Conservation (phyloP, 1,140 invertebrate species). For the Ceratosolen fusciceps region DNA sequence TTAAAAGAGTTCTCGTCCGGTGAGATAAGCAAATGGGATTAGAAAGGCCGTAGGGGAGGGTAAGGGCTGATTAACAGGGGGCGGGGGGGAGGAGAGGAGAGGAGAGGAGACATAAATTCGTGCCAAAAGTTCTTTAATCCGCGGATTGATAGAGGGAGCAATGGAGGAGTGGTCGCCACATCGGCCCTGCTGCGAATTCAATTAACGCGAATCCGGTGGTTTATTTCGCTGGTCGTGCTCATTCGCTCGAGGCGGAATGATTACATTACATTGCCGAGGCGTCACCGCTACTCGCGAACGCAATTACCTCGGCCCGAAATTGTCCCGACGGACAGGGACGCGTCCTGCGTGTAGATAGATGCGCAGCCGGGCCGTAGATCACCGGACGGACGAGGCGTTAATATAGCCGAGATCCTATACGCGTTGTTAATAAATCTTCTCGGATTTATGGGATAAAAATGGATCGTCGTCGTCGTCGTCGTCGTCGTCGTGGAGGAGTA, state of each 20-base stretch:
- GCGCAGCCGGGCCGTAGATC: not conserved
- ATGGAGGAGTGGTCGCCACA: not conserved
- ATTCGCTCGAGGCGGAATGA: constrained; percentile 16
- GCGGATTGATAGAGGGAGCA: not conserved
- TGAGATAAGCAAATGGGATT: no score
- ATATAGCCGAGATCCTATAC: no score
- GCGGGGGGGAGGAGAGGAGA: no score
- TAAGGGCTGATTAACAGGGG: no score
- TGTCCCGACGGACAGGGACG: no score
- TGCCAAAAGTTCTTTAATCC: not conserved
- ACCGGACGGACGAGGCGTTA: no score
- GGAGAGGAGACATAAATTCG: not conserved
- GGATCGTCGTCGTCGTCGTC: no score
- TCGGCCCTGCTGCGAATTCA: not conserved
- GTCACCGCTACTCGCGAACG: not conserved
- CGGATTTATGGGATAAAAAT: no score
- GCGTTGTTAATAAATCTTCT: no score
- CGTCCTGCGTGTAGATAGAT: not conserved
- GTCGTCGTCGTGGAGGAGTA: no score
- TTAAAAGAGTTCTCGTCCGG: no score
- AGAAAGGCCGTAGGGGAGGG: no score
- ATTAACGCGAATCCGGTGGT: constrained; percentile 35
- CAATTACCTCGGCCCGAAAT: constrained; percentile 25
- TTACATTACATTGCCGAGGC: constrained; percentile 12
- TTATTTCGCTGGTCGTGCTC: constrained; percentile 3